phyloP scores from a whole-genome alignment of 2,113 vertebrate genomes.

The Stomatorhinus ivindoensis region DNA sequence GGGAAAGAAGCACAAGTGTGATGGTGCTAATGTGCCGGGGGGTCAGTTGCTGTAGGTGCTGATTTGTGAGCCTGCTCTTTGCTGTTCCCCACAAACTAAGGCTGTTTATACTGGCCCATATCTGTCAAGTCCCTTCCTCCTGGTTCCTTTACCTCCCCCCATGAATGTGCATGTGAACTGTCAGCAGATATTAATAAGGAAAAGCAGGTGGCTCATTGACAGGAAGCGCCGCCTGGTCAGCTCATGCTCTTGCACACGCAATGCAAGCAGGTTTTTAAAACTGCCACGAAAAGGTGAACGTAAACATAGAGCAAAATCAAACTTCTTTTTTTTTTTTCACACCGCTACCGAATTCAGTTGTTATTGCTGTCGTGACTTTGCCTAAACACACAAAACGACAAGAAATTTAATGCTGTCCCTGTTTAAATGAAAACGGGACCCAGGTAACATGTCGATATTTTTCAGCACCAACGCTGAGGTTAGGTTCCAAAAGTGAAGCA shows the following conservation, averaged over 20 bases:
- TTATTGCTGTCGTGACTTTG: background rate
- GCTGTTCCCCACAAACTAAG: background rate
- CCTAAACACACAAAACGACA: background rate
- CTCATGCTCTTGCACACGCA: background rate
- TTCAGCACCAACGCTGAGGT: background rate
- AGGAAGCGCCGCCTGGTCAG: too few relatives aligned
- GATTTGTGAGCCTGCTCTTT: background rate
- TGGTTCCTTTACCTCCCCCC: background rate
- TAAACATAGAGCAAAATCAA: background rate
- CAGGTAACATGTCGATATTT: background rate
- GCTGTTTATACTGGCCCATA: background rate
- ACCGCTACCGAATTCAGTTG: background rate
- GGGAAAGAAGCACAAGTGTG: background rate
- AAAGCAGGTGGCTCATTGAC: background rate
- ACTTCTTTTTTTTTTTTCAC: background rate
- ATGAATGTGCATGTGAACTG: background rate
- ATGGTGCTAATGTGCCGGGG: background rate
- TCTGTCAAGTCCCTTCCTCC: background rate
- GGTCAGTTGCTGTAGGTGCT: background rate
- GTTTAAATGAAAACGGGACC: background rate
- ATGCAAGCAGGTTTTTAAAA: background rate
- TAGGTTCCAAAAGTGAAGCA: background rate
- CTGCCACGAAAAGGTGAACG: background rate
- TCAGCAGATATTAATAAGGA: conserved; percentile 1
- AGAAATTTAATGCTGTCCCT: background rate